Percentiles rank a stretch among this genome's conserved stretches.
Evolutionary conservation across 2,797 vertebrate species (phyloP).

Genomic region (Clarias laeviceps): DNA sequence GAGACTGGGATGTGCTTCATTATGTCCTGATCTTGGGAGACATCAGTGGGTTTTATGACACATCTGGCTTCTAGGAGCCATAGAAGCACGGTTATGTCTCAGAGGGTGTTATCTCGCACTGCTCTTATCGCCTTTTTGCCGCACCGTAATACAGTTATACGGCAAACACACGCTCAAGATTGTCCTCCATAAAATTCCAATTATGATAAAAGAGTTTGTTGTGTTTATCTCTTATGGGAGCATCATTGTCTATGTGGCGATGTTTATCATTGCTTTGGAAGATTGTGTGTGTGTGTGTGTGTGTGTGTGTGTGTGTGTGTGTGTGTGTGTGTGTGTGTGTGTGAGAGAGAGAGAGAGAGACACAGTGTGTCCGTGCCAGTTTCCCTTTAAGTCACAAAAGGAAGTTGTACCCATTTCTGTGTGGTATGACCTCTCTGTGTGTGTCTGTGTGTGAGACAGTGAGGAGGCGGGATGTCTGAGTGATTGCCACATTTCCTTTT

Average conservation of each 20-base stretch:
- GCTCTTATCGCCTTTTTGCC: not conserved
- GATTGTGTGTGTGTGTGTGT: not conserved
- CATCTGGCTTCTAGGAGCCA: not conserved
- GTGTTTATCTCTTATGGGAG: slow-evolving; percentile 35
- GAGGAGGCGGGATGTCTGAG: not conserved
- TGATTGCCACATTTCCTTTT: slow-evolving; percentile 20
- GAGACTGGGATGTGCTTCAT: not conserved
- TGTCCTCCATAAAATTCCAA: slow-evolving; percentile 44
- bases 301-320: not conserved
- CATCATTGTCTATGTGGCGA: slow-evolving; percentile 24
- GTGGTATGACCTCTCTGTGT: not conserved
- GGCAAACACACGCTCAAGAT: not conserved
- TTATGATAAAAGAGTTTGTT: slow-evolving; percentile 51
- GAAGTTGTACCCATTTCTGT: not conserved
- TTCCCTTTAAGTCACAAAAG: not conserved
- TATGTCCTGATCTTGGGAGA: not conserved
- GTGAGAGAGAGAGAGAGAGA: not conserved
- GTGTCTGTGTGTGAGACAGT: not conserved
- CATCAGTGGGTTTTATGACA: not conserved
- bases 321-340: not conserved
- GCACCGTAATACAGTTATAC: not conserved
- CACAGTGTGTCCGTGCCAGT: slow-evolving; percentile 14
- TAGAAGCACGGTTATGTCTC: not conserved
- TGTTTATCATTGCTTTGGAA: slow-evolving; percentile 36
- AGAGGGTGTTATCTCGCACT: not conserved